Conservation (phyloP, 2,888 invertebrate genomes). For the Sarcophaga carnaria region DNA sequence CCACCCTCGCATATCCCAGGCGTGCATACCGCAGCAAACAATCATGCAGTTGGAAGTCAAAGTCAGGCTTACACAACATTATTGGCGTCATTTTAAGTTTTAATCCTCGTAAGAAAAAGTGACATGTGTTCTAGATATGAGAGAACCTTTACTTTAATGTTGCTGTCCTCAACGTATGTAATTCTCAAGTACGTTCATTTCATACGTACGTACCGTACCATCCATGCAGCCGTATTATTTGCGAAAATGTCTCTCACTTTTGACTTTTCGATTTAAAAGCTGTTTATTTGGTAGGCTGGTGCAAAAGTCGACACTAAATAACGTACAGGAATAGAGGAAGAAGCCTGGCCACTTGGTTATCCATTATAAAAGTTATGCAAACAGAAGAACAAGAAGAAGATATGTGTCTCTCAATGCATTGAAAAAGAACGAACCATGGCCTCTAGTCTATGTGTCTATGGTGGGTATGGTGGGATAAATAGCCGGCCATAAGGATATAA, state of each 20-base stretch:
- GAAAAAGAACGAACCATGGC: slow-evolving; percentile 6
- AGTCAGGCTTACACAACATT: slow-evolving; percentile 64
- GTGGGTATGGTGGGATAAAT: slow-evolving; percentile 11
- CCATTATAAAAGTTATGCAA: slow-evolving; percentile 60
- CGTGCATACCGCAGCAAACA: background rate
- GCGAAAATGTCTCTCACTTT: slow-evolving; percentile 12
- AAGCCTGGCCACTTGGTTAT: slow-evolving; percentile 44
- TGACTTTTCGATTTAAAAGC: background rate
- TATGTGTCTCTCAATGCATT: background rate
- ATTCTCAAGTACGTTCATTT: too few species aligned
- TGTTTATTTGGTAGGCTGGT: slow-evolving; percentile 22
- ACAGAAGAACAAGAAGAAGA: slow-evolving; percentile 9
- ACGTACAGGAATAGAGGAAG: slow-evolving; percentile 38
- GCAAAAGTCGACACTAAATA: slow-evolving; percentile 62
- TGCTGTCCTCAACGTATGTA: slow-evolving; percentile 15
- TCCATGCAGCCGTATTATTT: slow-evolving; percentile 11
- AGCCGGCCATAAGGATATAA: slow-evolving; percentile 21
- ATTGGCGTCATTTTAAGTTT: slow-evolving; percentile 69
- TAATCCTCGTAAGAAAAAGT: slow-evolving; percentile 69
- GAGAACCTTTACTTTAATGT: slow-evolving; percentile 44
- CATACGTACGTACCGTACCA: slow-evolving; percentile 22
- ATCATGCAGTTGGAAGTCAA: slow-evolving; percentile 64
- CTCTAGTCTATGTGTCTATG: background rate
- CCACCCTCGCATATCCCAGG: slow-evolving; percentile 29
- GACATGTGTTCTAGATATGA: slow-evolving; percentile 69